Base-by-base conservation (phyloP, 2,797 vertebrate genomes). In the Centroberyx gerrardi region DNA sequence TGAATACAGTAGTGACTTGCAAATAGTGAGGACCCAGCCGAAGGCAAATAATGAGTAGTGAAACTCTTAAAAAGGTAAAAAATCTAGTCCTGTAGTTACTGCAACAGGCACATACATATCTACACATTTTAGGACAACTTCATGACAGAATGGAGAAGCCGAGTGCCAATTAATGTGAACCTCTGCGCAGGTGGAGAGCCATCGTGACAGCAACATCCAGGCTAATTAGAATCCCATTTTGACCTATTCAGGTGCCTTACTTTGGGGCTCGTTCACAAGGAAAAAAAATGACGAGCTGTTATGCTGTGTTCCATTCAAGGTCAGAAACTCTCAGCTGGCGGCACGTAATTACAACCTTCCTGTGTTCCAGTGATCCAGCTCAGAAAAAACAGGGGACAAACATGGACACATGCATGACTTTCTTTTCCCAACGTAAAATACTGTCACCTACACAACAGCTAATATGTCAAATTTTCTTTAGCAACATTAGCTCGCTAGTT, bases 91-190 rank as follows among this genome's bases (percentile, higher is more conserved):
- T 31, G 54, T n/a, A 33, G 14, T n/a, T 33, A 7, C 8, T 33
- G 7, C 13, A 56, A 12, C 5, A 10, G 27, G 52, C 54, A 33
- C 14, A 40, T 9, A 40, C 38, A 9, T 7, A 13, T 28, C 52
- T 28, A 10, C 13, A 31, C 14, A 12, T 48, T 48, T 48, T 48
- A 15, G 3, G 3, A 40, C 9, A 40, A 7, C 38, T 22, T 22
- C 4, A 54, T 28, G 22, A 28, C 52, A 44, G 54, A 31, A 56
- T 14, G 13, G 54, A 18, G 22, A 15, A 33, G 27, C 28, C 1
- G 54, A 48, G 48, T 51, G 48, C 48, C 48, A 51, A 51, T 51
- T 51, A 51, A 51, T 51, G 48, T 8, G 17, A 51, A 18, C n/a
- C 15, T 51, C 17, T 51, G 48, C 5, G 5, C 48, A 51, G 48